Evolutionary conservation across 1,140 invertebrate species (phyloP).

Genomic region (Anthonomus grandis): DNA sequence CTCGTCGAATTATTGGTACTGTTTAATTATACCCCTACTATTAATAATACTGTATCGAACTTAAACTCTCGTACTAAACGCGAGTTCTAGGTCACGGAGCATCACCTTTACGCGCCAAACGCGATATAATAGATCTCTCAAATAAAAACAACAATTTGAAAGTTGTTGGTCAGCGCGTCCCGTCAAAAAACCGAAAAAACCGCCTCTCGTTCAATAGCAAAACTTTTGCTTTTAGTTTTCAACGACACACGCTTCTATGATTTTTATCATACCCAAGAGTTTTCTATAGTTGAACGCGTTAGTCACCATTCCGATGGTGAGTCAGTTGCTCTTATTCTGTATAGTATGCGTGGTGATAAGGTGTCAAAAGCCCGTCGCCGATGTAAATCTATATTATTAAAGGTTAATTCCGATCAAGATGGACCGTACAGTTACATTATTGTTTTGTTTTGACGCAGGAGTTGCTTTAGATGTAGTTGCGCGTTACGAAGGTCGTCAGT

Average conservation of each 20-base stretch:
- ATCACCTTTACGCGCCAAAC: conserved; percentile 7
- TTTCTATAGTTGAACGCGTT: too few relatives aligned
- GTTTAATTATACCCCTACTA: too few relatives aligned
- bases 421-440: too few relatives aligned
- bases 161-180: background rate
- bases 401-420: too few relatives aligned
- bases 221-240: too few relatives aligned
- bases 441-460: conserved; percentile 8
- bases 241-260: too few relatives aligned
- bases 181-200: background rate
- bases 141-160: background rate
- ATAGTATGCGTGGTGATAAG: background rate
- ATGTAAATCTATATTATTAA: background rate
- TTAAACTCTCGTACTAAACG: conserved; percentile 2
- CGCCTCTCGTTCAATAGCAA: background rate
- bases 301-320: too few relatives aligned
- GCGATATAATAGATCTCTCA: background rate
- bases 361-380: background rate
- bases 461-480: background rate
- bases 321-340: too few relatives aligned
- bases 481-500: conserved; percentile 5
- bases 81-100: conserved; percentile 12
- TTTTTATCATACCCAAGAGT: too few relatives aligned
- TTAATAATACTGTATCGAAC: too few relatives aligned
- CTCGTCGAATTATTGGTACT: too few relatives aligned